A percentile compares a stretch with the other conserved stretches of the same genome.
These are phyloP conservation scores for Geotrypetes seraphini DNA, from an alignment of 2,797 vertebrate species.

Conservation along the genomic window DNA sequence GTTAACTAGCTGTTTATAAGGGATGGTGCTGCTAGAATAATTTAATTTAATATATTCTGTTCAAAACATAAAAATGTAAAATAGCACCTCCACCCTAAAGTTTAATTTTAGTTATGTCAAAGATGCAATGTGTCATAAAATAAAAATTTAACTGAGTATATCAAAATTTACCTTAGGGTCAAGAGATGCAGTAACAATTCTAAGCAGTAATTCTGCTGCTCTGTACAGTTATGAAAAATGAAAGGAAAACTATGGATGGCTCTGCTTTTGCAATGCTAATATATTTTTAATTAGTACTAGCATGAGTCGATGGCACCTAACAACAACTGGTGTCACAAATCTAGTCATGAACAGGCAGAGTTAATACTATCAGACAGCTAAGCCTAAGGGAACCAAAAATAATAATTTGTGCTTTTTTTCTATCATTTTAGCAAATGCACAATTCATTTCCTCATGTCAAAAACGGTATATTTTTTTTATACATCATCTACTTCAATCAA, in stretches of 20 bases:
- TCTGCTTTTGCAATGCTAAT: neutral
- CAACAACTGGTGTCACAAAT: neutral
- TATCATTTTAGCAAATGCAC: neutral
- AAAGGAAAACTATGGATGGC: neutral
- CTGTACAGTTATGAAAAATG: conserved; percentile 2
- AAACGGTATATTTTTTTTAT: neutral
- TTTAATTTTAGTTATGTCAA: conserved; percentile 33
- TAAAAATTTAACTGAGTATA: conserved; percentile 30
- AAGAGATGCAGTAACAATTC: conserved; percentile 5
- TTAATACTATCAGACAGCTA: conserved; percentile 3
- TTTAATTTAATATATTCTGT: conserved; percentile 38
- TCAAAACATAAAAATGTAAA: conserved; percentile 31
- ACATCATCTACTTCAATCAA: conserved; percentile 1
- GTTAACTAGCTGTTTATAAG: conserved; percentile 54
- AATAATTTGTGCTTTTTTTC: conserved; percentile 1
- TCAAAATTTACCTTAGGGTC: conserved; percentile 27
- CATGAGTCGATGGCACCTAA: too few relatives aligned
- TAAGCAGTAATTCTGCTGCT: conserved; percentile 1
- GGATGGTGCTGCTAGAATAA: conserved; percentile 33
- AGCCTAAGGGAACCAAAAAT: conserved; percentile 1
- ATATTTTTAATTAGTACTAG: neutral
- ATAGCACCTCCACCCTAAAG: conserved; percentile 22
- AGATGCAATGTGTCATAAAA: conserved; percentile 25
- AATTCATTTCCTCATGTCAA: neutral
- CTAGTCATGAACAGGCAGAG: conserved; percentile 1